These are phyloP conservation scores for Andrena hattorfiana DNA, from an alignment of 2,888 invertebrate genomes.

Conservation along the genomic window DNA sequence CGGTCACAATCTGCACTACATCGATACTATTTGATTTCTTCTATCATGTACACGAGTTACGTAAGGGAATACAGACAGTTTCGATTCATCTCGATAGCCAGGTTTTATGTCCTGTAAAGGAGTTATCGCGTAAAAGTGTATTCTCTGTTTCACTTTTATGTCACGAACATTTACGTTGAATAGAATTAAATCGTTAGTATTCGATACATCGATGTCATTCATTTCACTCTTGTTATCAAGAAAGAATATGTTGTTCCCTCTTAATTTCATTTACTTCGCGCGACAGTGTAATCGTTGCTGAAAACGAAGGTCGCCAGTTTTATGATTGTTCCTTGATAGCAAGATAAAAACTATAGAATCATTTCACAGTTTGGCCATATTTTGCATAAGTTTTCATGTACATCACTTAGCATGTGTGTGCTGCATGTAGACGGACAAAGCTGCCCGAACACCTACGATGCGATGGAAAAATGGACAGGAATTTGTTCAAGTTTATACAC, in stretches of 20 bases:
- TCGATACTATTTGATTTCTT: slow-evolving; percentile 15
- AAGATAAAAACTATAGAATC: slow-evolving; percentile 48
- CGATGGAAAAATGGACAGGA: slow-evolving; percentile 83
- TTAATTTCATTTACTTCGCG: background rate
- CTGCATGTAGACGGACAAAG: slow-evolving; percentile 84
- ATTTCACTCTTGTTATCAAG: slow-evolving; percentile 49
- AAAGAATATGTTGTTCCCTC: slow-evolving; percentile 13
- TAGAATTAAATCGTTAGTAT: slow-evolving; percentile 16
- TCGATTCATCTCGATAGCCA: background rate
- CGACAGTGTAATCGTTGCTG: background rate
- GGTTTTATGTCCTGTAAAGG: slow-evolving; percentile 3
- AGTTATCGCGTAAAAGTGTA: background rate
- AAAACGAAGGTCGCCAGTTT: background rate
- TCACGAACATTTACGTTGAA: slow-evolving; percentile 12
- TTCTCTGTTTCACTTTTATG: slow-evolving; percentile 9
- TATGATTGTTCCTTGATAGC: slow-evolving; percentile 45
- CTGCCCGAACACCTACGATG: slow-evolving; percentile 78
- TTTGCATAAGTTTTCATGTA: slow-evolving; percentile 78
- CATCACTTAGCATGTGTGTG: slow-evolving; percentile 83
- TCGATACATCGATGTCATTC: slow-evolving; percentile 32
- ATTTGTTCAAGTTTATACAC: slow-evolving; percentile 81
- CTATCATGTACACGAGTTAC: slow-evolving; percentile 20
- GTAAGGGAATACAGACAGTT: slow-evolving; percentile 40
- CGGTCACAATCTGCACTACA: slow-evolving; percentile 24
- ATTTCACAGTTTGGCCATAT: slow-evolving; percentile 63